Conservation (phyloP, 2,797 vertebrate species). For the Furcifer pardalis region DNA sequence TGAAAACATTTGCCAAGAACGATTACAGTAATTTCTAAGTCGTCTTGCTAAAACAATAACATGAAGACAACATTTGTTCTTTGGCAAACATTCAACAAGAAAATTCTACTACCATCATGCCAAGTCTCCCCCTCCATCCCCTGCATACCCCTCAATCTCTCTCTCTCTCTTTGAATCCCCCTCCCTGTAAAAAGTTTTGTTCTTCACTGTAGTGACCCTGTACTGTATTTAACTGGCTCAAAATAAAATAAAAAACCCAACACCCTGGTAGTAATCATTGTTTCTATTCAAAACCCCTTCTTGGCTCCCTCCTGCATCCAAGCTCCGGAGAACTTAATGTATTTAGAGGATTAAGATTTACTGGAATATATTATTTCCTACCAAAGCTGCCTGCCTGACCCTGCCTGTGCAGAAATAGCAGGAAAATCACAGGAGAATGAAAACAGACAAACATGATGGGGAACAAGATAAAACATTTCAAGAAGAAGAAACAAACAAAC, state of each 20-base stretch:
- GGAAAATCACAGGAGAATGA: constrained; percentile 43
- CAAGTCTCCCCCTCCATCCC: not conserved
- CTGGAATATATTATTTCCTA: constrained; percentile 56
- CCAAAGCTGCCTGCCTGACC: constrained; percentile 54
- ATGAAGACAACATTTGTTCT: not conserved
- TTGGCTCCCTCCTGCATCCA: not conserved
- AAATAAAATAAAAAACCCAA: constrained; percentile 46
- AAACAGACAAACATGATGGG: constrained; percentile 31
- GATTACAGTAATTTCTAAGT: constrained; percentile 18
- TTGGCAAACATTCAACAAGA: constrained; percentile 17
- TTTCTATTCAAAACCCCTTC: constrained; percentile 49
- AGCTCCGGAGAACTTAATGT: constrained; percentile 33
- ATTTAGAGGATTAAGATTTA: constrained; percentile 58
- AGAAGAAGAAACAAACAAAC: not conserved
- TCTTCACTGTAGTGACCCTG: constrained; percentile 31
- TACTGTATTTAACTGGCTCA: constrained; percentile 38
- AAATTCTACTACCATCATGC: constrained; percentile 1
- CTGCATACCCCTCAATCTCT: no score
- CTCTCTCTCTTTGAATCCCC: no score
- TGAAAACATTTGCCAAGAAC: no score
- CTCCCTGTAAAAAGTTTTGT: constrained; percentile 43
- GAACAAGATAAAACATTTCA: not conserved
- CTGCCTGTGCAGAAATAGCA: constrained; percentile 41
- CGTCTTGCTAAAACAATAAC: constrained; percentile 1
- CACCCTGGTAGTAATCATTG: constrained; percentile 47